Base-by-base conservation (phyloP, 37 sponge, comb jelly and placozoan species). In the Oopsacas minuta region DNA sequence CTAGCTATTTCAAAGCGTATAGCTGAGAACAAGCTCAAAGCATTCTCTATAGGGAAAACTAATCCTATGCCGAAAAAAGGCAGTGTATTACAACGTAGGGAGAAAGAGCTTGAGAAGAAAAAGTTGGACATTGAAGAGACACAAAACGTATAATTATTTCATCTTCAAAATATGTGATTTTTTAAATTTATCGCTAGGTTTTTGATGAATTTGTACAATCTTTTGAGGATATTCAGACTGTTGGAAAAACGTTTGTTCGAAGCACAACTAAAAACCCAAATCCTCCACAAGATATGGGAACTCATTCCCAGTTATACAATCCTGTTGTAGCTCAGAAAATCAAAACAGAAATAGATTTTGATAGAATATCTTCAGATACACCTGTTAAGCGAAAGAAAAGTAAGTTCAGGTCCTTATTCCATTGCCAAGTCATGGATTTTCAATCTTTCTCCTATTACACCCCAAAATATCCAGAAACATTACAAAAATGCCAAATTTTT, bases 201-300 rank as follows among this genome's bases (percentile, higher is more conserved):
- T 97, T 92, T 86, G 99, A 92, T 83, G 92, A 94, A 36, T 97
- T 97, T 90, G 92, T 93, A 22, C 89, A 90, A 34, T 86, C 91
- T 8, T 97, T 97, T 90, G 88, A 93, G 83, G 89, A 93, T 3
- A 23, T 89, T 35, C 86, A 81, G 0, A 85, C 87, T 0, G 39
- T 82, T 37, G 90, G 85, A 0, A 97, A 97, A 82, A 88, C 95
- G 35, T 97, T 97, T 90, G 93, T 97, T 0, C 88, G 92, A 81
- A 94, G 99, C 22, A 84, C 86, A 39, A 89, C 86, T 36, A 92
- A 92, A 42, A 97, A 94, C 61, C 91, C 94, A 36, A 87, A 89
- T 3, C 83, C 81, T 83, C 3, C 28, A 61, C 17, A 46, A 17
- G 30, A 61, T 61, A 52, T 75, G 52, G 5, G 30, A 28, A 36